A percentile compares a stretch with the other conserved stretches of the same genome.
Conservation (phyloP, 2,113 vertebrate genomes). For the Balaeniceps rex region DNA sequence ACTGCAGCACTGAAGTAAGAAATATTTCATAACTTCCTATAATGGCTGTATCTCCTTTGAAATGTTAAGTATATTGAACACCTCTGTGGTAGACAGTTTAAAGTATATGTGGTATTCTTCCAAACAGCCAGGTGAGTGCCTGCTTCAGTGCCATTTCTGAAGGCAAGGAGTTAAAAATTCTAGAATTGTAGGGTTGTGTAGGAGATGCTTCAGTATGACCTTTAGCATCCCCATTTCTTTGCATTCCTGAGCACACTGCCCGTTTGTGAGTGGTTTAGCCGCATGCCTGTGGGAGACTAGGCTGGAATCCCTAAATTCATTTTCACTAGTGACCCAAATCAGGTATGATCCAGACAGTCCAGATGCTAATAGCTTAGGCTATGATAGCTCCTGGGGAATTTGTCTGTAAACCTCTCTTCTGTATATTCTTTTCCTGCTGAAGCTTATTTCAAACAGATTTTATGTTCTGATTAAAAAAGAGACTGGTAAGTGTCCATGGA, state of each 20-base stretch:
- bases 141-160: neutral
- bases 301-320: constrained; percentile 17
- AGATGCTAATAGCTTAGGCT: neutral
- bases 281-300: constrained; percentile 27
- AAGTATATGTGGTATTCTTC: neutral
- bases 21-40: neutral
- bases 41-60: neutral
- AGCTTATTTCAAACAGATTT: neutral
- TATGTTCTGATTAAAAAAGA: neutral
- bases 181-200: neutral
- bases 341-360: neutral
- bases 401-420: neutral
- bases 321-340: neutral
- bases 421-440: neutral
- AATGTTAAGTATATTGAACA: neutral
- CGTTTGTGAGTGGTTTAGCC: neutral
- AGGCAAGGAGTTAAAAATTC: constrained; percentile 34
- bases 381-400: neutral
- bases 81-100: neutral
- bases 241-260: constrained; percentile 11
- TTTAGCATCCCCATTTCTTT: constrained; percentile 19
- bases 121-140: neutral
- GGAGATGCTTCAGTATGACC: constrained; percentile 17
- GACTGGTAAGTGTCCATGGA: neutral
- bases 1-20: neutral